Evolutionary conservation across 2,888 invertebrate species (phyloP).

Genomic region (Eretmocerus hayati): DNA sequence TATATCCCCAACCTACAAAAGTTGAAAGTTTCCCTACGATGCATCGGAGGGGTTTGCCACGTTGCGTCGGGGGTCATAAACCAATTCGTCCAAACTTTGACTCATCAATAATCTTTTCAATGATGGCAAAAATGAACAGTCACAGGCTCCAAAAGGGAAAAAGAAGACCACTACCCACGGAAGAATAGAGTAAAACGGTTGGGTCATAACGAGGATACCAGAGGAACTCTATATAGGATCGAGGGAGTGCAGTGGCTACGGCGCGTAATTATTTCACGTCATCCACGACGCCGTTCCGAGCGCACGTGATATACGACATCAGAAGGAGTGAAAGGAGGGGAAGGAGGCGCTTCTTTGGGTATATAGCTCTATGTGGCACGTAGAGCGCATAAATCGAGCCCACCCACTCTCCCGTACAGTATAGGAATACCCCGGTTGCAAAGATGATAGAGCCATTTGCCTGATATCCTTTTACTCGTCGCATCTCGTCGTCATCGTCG

Average conservation of each 20-base stretch:
- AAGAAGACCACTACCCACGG: not conserved
- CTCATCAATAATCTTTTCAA: slow-evolving; percentile 1
- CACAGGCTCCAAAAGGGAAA: not conserved
- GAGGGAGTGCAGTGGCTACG: not conserved
- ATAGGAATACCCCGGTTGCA: not conserved
- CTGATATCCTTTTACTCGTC: slow-evolving; percentile 1
- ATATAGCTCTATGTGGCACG: too few relatives aligned
- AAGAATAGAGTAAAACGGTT: not conserved
- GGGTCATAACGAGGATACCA: not conserved
- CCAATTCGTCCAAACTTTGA: too few relatives aligned
- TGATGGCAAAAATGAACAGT: not conserved
- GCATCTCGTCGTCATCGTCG: too few relatives aligned
- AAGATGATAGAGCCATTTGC: slow-evolving; percentile 23
- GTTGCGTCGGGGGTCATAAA: too few relatives aligned
- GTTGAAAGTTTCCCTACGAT: too few relatives aligned
- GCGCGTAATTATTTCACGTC: slow-evolving; percentile 13
- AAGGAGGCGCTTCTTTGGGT: too few relatives aligned
- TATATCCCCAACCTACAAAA: too few relatives aligned
- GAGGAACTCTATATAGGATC: not conserved
- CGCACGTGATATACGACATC: not conserved
- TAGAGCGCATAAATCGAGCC: slow-evolving; percentile 19
- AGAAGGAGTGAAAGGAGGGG: not conserved
- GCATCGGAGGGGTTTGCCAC: too few relatives aligned
- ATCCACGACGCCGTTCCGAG: too few relatives aligned
- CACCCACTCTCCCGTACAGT: too few relatives aligned